Percentiles rank a stretch among this genome's conserved stretches.
phyloP scores from a whole-genome alignment of 2,888 invertebrate species.

The Xestoiulus laeticollis region DNA sequence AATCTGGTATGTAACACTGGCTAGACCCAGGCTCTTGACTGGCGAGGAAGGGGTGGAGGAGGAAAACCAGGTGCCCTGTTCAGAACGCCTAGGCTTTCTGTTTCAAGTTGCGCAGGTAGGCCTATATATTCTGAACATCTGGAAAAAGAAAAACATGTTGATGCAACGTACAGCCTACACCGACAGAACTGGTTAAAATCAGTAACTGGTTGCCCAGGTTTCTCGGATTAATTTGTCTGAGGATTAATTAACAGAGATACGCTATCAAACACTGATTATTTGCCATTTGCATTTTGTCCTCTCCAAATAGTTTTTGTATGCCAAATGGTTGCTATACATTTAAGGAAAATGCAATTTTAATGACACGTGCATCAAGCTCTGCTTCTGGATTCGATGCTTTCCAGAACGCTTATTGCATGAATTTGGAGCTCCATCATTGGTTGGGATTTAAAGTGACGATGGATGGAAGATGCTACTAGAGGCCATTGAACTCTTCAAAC shows the following conservation, averaged over 20 bases:
- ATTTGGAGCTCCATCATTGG: not conserved
- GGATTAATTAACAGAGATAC: not conserved
- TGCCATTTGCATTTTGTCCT: not conserved
- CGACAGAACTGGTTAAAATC: not conserved
- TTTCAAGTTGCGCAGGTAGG: not conserved
- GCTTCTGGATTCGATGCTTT: not conserved
- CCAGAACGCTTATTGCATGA: not conserved
- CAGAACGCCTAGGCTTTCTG: not conserved
- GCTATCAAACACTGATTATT: no score
- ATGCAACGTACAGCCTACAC: not conserved
- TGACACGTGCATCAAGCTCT: not conserved
- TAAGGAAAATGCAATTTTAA: not conserved
- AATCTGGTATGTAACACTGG: not conserved
- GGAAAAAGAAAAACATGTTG: not conserved
- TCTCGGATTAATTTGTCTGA: not conserved
- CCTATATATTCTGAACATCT: not conserved
- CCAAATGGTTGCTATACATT: not conserved
- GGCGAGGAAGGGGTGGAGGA: not conserved
- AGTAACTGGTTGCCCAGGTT: not conserved
- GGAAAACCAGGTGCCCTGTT: constrained; percentile 4
- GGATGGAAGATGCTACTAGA: constrained; percentile 24
- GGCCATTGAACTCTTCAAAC: not conserved
- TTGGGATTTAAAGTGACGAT: not conserved
- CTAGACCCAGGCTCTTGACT: no score
- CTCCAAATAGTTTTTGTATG: not conserved